These are phyloP conservation scores for Megaceryle alcyon DNA, from an alignment of 2,797 vertebrate species.

Conservation along the genomic window DNA sequence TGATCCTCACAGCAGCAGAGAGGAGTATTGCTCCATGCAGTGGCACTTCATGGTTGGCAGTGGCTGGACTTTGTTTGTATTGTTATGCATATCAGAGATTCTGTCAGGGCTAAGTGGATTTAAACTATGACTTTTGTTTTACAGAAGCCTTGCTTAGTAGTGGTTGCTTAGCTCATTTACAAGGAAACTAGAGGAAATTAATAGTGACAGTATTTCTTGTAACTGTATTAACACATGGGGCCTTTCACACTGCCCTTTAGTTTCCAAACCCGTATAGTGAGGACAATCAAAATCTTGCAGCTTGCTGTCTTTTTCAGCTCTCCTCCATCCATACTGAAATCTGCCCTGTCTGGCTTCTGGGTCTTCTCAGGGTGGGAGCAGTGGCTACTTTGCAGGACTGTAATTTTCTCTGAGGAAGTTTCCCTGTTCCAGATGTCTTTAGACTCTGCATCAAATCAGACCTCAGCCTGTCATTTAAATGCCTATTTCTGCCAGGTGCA, in stretches of 20 bases:
- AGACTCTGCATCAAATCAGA: neutral
- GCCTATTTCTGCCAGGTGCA: neutral
- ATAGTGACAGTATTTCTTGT: neutral
- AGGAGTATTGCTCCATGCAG: neutral
- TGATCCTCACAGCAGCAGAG: neutral
- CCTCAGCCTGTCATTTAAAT: neutral
- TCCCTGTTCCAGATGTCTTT: neutral
- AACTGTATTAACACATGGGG: neutral
- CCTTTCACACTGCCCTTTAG: neutral
- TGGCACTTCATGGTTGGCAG: neutral
- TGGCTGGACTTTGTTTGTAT: too few species aligned
- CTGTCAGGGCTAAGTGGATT: neutral
- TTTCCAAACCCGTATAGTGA: neutral
- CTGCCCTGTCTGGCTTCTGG: neutral
- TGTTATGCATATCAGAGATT: rapidly evolving
- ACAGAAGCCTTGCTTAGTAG: neutral
- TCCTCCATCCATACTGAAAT: neutral
- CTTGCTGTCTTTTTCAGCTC: neutral
- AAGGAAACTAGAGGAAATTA: neutral
- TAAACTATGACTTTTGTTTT: neutral
- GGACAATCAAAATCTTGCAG: neutral
- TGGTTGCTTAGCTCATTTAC: neutral
- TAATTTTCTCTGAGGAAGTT: neutral
- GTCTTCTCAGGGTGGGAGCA: neutral
- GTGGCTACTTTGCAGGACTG: neutral